A percentile compares a stretch with the other conserved stretches of the same genome.
These are phyloP conservation scores for Cosmia pyralina DNA, from an alignment of 2,888 invertebrate genomes.

Conservation along the genomic window DNA sequence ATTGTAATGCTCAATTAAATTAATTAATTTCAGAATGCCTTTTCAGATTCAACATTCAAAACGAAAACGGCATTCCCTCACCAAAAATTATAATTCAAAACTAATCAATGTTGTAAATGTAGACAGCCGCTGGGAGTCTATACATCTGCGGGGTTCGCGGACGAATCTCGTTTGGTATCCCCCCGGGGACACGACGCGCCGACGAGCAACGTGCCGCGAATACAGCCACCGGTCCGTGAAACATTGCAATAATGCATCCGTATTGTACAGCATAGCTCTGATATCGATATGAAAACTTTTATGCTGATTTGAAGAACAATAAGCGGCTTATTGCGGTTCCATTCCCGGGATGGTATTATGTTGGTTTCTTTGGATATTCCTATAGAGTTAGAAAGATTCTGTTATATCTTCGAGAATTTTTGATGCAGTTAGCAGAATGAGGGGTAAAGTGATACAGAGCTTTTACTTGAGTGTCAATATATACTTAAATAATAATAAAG, in stretches of 20 bases:
- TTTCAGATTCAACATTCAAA: conserved; percentile 4
- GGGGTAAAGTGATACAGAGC: neutral
- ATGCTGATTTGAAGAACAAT: conserved; percentile 52
- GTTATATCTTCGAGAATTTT: conserved; percentile 5
- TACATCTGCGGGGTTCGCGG: conserved; percentile 55
- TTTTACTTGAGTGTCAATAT: neutral
- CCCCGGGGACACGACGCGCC: conserved; percentile 49
- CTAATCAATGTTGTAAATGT: conserved; percentile 60
- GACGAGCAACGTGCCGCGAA: conserved; percentile 68
- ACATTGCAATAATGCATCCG: conserved; percentile 67
- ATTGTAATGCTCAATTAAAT: neutral
- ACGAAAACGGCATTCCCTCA: neutral
- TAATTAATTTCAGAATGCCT: neutral
- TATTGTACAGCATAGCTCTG: conserved; percentile 55
- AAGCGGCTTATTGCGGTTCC: conserved; percentile 57
- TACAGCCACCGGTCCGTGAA: conserved; percentile 57
- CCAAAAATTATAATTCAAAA: conserved; percentile 41
- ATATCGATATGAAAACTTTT: conserved; percentile 62
- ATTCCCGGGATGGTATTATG: conserved; percentile 13
- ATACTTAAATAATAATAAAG: too few species aligned
- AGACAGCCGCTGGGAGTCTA: conserved; percentile 57
- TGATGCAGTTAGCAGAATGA: neutral
- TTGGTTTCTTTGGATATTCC: conserved; percentile 20
- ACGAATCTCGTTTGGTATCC: conserved; percentile 60
- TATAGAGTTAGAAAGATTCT: neutral